phyloP scores from a whole-genome alignment of 2,797 vertebrate genomes.

The Gallirallus australis region DNA sequence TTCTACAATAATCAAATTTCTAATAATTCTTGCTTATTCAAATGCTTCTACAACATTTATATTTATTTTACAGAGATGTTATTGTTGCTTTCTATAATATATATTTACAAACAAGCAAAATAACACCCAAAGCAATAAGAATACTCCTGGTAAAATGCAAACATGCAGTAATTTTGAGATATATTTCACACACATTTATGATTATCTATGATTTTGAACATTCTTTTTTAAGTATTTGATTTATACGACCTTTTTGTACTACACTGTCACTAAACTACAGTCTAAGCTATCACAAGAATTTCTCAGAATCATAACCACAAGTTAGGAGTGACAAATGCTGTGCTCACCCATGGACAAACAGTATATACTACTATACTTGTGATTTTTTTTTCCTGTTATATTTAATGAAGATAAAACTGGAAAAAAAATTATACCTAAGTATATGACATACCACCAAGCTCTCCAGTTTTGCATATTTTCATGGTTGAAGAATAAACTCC shows the following conservation, averaged over 20 bases:
- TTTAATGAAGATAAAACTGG: constrained; percentile 15
- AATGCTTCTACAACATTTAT: neutral
- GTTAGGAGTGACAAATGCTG: constrained; percentile 23
- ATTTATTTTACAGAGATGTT: neutral
- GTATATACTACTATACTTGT: neutral
- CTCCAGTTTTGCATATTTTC: constrained; percentile 71
- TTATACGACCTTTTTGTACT: neutral
- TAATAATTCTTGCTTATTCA: neutral
- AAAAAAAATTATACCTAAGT: neutral
- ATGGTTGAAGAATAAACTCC: constrained; percentile 67
- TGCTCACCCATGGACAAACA: neutral
- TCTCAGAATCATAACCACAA: constrained; percentile 6
- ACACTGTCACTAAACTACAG: neutral
- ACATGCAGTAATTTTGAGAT: neutral
- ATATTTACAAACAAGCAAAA: neutral
- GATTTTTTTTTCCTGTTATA: neutral
- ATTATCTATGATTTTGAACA: neutral
- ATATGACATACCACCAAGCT: constrained; percentile 44
- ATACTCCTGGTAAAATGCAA: neutral
- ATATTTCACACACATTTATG: neutral
- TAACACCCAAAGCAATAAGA: neutral
- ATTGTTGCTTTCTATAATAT: neutral
- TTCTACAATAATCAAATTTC: neutral
- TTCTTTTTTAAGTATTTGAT: neutral
- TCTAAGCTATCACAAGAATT: neutral